These are phyloP conservation scores for Barbus barbus DNA, from an alignment of 2,113 vertebrate genomes.

Conservation along the genomic window DNA sequence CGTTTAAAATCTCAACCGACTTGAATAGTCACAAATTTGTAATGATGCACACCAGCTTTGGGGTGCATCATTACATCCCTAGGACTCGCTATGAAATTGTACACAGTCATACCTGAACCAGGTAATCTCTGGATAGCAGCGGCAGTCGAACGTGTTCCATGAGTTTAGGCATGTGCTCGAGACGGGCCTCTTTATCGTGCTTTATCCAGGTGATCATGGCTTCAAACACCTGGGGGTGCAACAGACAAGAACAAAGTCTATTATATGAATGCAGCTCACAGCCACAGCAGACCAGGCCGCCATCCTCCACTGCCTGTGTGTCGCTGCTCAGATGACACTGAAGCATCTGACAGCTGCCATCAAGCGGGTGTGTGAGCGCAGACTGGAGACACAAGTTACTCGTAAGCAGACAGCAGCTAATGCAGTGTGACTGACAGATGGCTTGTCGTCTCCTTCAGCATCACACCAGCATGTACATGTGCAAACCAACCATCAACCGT, in stretches of 20 bases:
- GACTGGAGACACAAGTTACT: conserved; percentile 10
- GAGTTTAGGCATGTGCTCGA: conserved; percentile 92
- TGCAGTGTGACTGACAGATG: conserved; percentile 29
- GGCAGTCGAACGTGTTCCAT: conserved; percentile 96
- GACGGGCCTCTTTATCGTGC: conserved; percentile 86
- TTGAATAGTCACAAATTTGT: no score
- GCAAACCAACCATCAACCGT: background rate
- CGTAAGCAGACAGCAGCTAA: conserved; percentile 33
- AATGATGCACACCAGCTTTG: no score
- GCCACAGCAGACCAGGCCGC: background rate
- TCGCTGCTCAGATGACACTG: background rate
- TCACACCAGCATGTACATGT: background rate
- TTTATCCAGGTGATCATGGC: conserved; percentile 96
- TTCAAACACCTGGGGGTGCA: conserved; percentile 86
- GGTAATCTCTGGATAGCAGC: conserved; percentile 90
- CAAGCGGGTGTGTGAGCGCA: conserved; percentile 2
- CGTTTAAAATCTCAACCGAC: no score
- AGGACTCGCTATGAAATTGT: background rate
- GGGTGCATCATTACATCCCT: background rate
- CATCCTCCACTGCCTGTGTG: background rate
- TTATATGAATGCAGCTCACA: background rate
- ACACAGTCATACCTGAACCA: conserved; percentile 85
- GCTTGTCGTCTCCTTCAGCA: conserved; percentile 14
- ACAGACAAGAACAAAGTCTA: background rate
- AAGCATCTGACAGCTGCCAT: conserved; percentile 37